Evolutionary conservation across 2,113 vertebrate species (phyloP), one percentile per base, ranked within the genome.

Genomic region (Saguinus imperator): DNA sequence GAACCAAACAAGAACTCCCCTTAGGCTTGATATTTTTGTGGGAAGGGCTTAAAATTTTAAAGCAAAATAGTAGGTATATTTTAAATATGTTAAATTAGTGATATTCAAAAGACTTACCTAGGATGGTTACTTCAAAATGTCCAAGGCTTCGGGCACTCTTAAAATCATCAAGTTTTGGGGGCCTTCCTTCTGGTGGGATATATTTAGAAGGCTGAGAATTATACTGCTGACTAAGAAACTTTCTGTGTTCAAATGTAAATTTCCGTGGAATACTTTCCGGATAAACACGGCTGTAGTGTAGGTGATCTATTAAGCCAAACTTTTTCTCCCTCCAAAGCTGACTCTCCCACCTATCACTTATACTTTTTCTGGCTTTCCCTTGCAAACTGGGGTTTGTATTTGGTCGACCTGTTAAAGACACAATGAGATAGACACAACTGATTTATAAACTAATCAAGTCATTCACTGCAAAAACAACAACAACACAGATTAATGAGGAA

Each of bases 101-200:
- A 37, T 61, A 86, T 73, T 70, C 32, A 95, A 91, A 86, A 55
- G 17, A 97, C 98, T 98, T 98, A 99, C 99, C 99, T 88, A 99
- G 96, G 96, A 99, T 98, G 12, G 99, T 99, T 77, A 99, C 97
- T 95, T 99, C 98, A 29, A 99, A 99, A 98, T 99, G 99, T 61
- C 99, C 99, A 57, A 97, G 96, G 84, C 98, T 98, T 89, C 83
- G 94, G 21, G 98, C 97, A 40, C 97, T 98, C 61, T 97, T 97
- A 94, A 98, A 95, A 14, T 98, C 45, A 32, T 79, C 80, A 6
- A 97, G 75, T 32, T 79, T 97, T 2, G 96, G 92, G 8, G 75
- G 58, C 9, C 5, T 95, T 58, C 88, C 89, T 95, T 98, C 98
- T 45, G 87, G 40, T 8, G 98, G 98, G 40, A 97, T 73, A 29